Conservation (phyloP, 2,113 vertebrate genomes). For the Gymnarchus niloticus region DNA sequence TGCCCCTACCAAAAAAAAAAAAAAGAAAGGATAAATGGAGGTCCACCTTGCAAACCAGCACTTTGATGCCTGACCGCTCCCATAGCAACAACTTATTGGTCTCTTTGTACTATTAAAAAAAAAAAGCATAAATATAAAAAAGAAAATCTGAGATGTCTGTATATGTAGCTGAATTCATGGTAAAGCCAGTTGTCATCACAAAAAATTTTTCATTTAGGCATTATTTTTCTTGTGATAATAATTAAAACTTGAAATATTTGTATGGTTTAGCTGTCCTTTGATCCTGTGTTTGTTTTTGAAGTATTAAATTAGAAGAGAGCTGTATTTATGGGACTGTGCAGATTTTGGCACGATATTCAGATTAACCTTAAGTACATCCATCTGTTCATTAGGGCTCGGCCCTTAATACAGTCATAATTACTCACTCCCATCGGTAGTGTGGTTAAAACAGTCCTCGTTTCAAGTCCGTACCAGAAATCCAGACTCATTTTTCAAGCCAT, state of each 20-base stretch:
- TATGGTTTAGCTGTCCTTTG: conserved; percentile 8
- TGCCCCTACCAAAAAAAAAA: neutral
- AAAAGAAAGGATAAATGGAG: conserved; percentile 8
- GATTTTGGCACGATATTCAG: conserved; percentile 48
- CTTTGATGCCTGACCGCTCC: conserved; percentile 13
- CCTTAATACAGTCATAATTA: conserved; percentile 34
- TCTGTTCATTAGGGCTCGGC: conserved; percentile 53
- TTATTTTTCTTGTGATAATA: neutral
- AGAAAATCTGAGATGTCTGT: neutral
- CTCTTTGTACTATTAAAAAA: neutral
- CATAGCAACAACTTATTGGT: neutral
- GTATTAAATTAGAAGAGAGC: conserved; percentile 39
- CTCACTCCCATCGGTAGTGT: conserved; percentile 35
- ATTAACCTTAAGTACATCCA: conserved; percentile 56
- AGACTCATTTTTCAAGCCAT: conserved; percentile 53
- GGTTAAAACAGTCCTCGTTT: conserved; percentile 52
- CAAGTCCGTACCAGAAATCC: conserved; percentile 43
- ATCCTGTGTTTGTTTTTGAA: conserved; percentile 14
- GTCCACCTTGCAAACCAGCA: neutral
- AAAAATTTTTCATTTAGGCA: neutral
- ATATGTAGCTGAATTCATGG: neutral
- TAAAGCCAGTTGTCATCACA: neutral
- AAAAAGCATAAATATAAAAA: conserved; percentile 7
- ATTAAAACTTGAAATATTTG: conserved; percentile 10
- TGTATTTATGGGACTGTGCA: conserved; percentile 42